Evolutionary conservation across 2,888 invertebrate genomes (phyloP).

Genomic region (Rhingia rostrata): DNA sequence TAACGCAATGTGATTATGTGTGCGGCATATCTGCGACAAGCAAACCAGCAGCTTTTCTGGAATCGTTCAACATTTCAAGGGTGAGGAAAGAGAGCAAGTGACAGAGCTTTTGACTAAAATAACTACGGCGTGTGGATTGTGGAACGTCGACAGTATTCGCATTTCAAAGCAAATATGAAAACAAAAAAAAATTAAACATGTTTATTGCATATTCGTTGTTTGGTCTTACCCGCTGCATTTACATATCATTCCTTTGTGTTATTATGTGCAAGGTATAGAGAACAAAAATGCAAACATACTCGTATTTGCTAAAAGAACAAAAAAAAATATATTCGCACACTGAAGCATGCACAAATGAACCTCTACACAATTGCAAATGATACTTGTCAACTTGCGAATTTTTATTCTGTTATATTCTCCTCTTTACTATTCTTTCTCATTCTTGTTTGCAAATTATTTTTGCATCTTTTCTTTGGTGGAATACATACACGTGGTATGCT

Average conservation of each 20-base stretch:
- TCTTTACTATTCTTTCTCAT: constrained; percentile 1
- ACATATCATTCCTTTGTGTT: not conserved
- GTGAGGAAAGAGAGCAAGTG: not conserved
- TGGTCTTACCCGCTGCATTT: constrained; percentile 20
- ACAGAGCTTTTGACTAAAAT: constrained; percentile 27
- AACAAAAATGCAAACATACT: not conserved
- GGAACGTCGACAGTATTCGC: constrained; percentile 80
- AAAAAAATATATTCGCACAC: constrained; percentile 3
- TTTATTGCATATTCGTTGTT: constrained; percentile 12
- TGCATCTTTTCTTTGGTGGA: constrained; percentile 4
- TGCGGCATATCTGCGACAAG: not conserved
- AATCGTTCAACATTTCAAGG: constrained; percentile 8
- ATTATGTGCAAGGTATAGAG: not conserved
- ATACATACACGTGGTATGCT: constrained; percentile 35
- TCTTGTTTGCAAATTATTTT: constrained; percentile 40
- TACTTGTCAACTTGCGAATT: constrained; percentile 28
- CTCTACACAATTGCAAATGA: constrained; percentile 17
- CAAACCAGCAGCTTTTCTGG: constrained; percentile 34
- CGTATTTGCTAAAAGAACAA: constrained; percentile 6
- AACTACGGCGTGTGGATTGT: constrained; percentile 78
- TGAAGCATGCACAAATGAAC: not conserved
- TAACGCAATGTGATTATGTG: not conserved
- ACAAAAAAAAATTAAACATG: constrained; percentile 26
- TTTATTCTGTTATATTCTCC: not conserved
- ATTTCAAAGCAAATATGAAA: constrained; percentile 35